Base-by-base conservation (phyloP, 1,140 invertebrate species). In the Hypsibius dujardini region DNA sequence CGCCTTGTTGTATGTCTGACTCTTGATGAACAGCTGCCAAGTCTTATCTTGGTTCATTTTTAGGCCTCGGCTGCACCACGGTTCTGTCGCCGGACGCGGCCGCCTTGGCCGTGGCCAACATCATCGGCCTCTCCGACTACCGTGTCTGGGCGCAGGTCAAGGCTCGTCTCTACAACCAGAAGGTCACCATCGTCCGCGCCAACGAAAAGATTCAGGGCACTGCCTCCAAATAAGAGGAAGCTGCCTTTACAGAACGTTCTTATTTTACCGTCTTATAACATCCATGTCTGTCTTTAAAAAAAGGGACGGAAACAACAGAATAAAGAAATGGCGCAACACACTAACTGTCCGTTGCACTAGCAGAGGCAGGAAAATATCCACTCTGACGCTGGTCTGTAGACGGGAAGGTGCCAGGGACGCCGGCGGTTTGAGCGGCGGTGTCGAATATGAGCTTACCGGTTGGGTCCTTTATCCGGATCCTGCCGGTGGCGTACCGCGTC, bases 51-150 rank as follows among this genome's bases (percentile, higher is more conserved):
- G 28, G 28, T 28, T 0, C 28, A 70, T 72, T 76, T 78, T 47
- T 75, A 87, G 87, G 88, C 74, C 82, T 98, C 59, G 92, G 92
- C 14, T 98, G 94, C 78, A 85, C 87, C 1, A 97, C 95, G 1
- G 92, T 96, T 0, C 78, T 94, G 0, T 90, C 90, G 79, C 87
- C 94, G 1, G 92, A 95, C 80, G 88, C 86, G 71, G 94, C 93
- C 59, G 95, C 90, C 2, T 80, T 95, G 1, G 86, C 87, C 79
- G 92, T 93, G 2, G 92, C 92, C 47, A 90, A 95, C 80, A 94
- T 94, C 72, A 84, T 95, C 72, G 88, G 86, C 1, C 80, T 93
- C 1, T 83, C 82, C 71, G 88, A 97, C 80, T 91, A 92, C 78
- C 79, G 90, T 47, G 83, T 98, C 47, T 98, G 93, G 92, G 84